Evolutionary conservation across 2,113 vertebrate genomes (phyloP), one percentile per base, ranked within the genome.

Genomic region (Lethenteron camtschaticum): DNA sequence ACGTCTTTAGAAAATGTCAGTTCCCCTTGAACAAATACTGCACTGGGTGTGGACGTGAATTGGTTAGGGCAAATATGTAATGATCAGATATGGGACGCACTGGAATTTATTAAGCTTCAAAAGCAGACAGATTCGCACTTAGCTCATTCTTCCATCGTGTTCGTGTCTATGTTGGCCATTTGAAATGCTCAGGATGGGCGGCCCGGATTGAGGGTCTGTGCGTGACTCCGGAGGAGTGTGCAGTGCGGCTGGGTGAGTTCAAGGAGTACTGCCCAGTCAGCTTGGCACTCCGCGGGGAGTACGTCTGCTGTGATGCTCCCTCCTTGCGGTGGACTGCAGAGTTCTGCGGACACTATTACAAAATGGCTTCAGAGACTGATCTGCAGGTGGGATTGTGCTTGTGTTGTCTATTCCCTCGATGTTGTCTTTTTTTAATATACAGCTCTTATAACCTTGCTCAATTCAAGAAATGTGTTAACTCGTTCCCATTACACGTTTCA

Each of bases 201-300:
- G 86, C 87, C 69, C 76, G 79, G 73, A 84, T 99, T 77, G 78
- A 83, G 74, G 82, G 79, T 74, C 73, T 95, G 71, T 89, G 88
- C 12, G 81, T 99, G 76, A 86, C 83, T 68, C 87, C 87, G 0
- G 56, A 77, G 18, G 87, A 96, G 73, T 77, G 96, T 73, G 74
- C 78, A 69, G 70, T 72, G 69, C 81, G 79, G 1, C 81, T 96
- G 69, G 89, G 89, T 55, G 85, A 88, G 73, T 92, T 88, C 78
- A 80, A 75, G 6, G 83, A 85, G 41, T 89, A 88, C 76, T 96
- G 94, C 75, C 88, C 91, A 0, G 84, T 99, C 69, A 92, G 85
- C 74, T 78, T 96, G 70, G 86, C 84, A 73, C 84, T 88, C 69
- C 78, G 78, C 10, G n/a, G 73, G 2, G 85, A 96, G 73, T 73